Evolutionary conservation across 1,140 invertebrate genomes (phyloP).

Genomic region (Psilanteris sp.): DNA sequence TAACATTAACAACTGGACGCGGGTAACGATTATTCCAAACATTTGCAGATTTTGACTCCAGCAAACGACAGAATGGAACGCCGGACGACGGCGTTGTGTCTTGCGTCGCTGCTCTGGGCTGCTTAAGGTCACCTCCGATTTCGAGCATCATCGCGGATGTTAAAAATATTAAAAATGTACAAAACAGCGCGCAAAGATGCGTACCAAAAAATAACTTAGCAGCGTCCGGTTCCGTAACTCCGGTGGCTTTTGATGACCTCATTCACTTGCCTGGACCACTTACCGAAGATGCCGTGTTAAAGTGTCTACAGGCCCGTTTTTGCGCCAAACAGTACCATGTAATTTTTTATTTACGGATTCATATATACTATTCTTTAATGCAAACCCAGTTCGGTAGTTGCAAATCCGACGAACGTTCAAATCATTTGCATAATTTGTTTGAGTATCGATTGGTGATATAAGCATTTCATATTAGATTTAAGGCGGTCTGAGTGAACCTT

Average conservation of each 20-base stretch:
- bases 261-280: conserved; percentile 94
- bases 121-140: conserved; percentile 72
- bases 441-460: too few relatives aligned
- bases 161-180: conserved; percentile 69
- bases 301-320: conserved; percentile 93
- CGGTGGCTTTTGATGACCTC: conserved; percentile 88
- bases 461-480: too few relatives aligned
- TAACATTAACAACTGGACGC: too few relatives aligned
- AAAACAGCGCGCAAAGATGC: conserved; percentile 69
- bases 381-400: too few relatives aligned
- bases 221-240: conserved; percentile 53
- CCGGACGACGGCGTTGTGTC: conserved; percentile 75
- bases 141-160: conserved; percentile 74
- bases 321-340: conserved; percentile 92
- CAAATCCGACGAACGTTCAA: too few relatives aligned
- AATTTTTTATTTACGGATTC: conserved; percentile 64
- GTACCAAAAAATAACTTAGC: conserved; percentile 62
- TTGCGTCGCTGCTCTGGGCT: conserved; percentile 75
- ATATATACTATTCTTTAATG: too few relatives aligned
- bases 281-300: conserved; percentile 95
- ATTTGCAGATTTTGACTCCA: conserved; percentile 70
- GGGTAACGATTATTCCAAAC: not conserved
- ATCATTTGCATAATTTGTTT: too few relatives aligned
- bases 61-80: conserved; percentile 70
- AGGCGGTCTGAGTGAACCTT: too few relatives aligned